A percentile compares a stretch with the other conserved stretches of the same genome.
Evolutionary conservation across 2,797 vertebrate species (phyloP).

Genomic region (Petrocephalus schoutedeni): DNA sequence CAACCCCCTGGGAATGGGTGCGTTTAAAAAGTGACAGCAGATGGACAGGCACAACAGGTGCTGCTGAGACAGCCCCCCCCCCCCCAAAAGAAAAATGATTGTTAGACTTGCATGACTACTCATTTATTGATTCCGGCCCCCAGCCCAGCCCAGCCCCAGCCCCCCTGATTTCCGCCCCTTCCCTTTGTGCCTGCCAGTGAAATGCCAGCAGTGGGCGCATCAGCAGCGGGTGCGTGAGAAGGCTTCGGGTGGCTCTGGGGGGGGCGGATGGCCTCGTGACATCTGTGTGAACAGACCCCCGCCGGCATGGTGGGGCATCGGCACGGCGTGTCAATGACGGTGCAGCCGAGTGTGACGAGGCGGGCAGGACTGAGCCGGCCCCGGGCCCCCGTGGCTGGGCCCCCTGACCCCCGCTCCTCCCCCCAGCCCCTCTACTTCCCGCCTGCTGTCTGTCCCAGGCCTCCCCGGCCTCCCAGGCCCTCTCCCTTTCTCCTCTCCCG

Average conservation of each 20-base stretch:
- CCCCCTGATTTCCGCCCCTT: constrained; percentile 25
- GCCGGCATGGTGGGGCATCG: constrained; percentile 64
- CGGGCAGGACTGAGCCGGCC: constrained; percentile 64
- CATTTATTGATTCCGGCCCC: constrained; percentile 65
- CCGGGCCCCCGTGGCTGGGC: constrained; percentile 52
- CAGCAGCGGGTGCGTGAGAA: constrained; percentile 34
- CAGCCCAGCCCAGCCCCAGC: constrained; percentile 31
- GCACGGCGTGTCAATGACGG: constrained; percentile 67
- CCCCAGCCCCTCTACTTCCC: constrained; percentile 26
- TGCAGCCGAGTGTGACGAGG: constrained; percentile 64
- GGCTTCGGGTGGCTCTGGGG: constrained; percentile 19
- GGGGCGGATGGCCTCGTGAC: constrained; percentile 42
- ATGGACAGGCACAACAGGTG: constrained; percentile 57
- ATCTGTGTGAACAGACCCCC: constrained; percentile 44
- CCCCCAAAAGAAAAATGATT: constrained; percentile 57
- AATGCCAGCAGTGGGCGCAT: constrained; percentile 61
- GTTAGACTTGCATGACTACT: constrained; percentile 68
- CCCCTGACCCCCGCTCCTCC: constrained; percentile 47
- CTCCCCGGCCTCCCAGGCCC: constrained; percentile 22
- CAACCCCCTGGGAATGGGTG: neutral
- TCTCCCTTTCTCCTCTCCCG: constrained; percentile 32
- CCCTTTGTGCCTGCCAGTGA: constrained; percentile 57
- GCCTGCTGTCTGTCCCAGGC: constrained; percentile 46
- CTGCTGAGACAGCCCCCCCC: constrained; percentile 40
- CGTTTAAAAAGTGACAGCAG: constrained; percentile 30